phyloP scores from a whole-genome alignment of 1,140 invertebrate species.

The Lasioglossum baleicum region DNA sequence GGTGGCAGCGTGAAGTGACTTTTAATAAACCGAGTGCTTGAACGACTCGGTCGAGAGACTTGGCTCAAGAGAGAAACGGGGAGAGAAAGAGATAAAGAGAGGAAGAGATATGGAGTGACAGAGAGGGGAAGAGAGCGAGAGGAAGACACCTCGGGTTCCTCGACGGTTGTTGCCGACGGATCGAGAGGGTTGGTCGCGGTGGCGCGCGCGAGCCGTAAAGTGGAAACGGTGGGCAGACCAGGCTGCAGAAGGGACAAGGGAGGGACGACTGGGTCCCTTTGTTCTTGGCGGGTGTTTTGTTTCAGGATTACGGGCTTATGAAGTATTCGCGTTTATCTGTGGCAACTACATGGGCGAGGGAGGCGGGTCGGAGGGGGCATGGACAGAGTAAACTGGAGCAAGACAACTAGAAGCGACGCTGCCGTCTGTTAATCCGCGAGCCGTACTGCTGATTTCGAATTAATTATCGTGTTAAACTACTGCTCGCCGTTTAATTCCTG shows the following conservation, averaged over 20 bases:
- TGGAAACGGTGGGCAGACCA: neutral
- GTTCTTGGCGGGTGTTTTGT: slow-evolving; percentile 69
- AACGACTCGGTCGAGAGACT: slow-evolving; percentile 63
- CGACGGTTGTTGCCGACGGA: slow-evolving; percentile 20
- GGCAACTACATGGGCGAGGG: slow-evolving; percentile 42
- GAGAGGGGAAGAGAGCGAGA: neutral
- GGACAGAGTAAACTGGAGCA: neutral
- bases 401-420: slow-evolving; percentile 6
- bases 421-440: slow-evolving; percentile 36
- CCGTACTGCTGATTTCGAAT: slow-evolving; percentile 39
- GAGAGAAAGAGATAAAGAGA: slow-evolving; percentile 37
- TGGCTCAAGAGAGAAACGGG: slow-evolving; percentile 49
- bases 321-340: slow-evolving; percentile 72
- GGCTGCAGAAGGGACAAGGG: neutral
- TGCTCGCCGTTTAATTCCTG: slow-evolving; percentile 21
- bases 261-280: slow-evolving; percentile 50
- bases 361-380: neutral
- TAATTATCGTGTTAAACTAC: slow-evolving; percentile 42
- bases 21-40: slow-evolving; percentile 62
- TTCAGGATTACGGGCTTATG: slow-evolving; percentile 72
- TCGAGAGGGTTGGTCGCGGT: slow-evolving; percentile 19
- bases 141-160: slow-evolving; percentile 6
- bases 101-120: too few relatives aligned
- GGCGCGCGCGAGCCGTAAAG: slow-evolving; percentile 1
- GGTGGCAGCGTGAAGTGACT: slow-evolving; percentile 58